These are phyloP conservation scores for Pantherophis alleghaniensis DNA, from an alignment of 2,797 vertebrate species.

Conservation along the genomic window DNA sequence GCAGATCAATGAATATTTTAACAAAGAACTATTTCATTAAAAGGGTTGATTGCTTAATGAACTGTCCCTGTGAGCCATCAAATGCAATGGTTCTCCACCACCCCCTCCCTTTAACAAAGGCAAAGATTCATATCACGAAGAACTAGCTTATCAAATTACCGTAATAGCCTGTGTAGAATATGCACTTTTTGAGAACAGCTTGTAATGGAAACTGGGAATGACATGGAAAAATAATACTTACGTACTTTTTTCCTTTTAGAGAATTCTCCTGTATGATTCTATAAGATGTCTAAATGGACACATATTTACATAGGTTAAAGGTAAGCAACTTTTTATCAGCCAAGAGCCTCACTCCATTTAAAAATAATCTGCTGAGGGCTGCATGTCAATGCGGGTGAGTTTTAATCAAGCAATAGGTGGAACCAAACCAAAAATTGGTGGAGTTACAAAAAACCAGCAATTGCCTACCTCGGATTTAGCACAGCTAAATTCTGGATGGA, in stretches of 20 bases:
- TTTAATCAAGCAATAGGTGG: neutral
- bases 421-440: neutral
- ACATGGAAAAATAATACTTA: neutral
- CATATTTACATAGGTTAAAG: neutral
- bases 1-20: constrained; percentile 77
- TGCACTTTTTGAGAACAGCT: constrained; percentile 3
- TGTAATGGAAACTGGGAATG: neutral
- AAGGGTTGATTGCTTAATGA: constrained; percentile 79
- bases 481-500: neutral
- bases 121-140: constrained; percentile 67
- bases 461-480: neutral
- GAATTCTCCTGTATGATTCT: neutral
- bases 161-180: constrained; percentile 71
- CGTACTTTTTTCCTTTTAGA: neutral
- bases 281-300: neutral
- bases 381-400: neutral
- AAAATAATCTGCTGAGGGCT: neutral
- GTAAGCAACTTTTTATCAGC: neutral
- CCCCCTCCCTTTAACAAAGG: constrained; percentile 59
- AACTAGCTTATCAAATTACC: constrained; percentile 72
- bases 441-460: neutral
- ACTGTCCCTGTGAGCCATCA: constrained; percentile 75
- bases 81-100: constrained; percentile 56
- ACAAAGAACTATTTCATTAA: constrained; percentile 81
- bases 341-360: neutral